Conservation (phyloP, 2,797 vertebrate genomes). For the Sternarchorhynchus goeldii region DNA sequence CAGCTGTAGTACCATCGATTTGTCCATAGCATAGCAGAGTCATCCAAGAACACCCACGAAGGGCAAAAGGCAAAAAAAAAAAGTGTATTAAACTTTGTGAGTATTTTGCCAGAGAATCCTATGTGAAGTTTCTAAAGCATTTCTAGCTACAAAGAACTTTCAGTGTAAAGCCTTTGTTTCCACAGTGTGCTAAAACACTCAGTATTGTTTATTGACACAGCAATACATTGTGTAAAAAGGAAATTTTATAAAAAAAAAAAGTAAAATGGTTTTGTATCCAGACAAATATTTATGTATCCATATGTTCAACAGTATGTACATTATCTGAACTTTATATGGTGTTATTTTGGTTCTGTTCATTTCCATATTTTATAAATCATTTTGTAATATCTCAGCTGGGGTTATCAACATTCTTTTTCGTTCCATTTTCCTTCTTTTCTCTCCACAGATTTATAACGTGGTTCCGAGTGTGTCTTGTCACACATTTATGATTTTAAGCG, state of each 20-base stretch:
- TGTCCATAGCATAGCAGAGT: slow-evolving; percentile 49
- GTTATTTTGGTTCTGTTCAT: slow-evolving; percentile 51
- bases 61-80: slow-evolving; percentile 54
- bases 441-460: slow-evolving; percentile 38
- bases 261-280: slow-evolving; percentile 63
- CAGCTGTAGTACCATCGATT: slow-evolving; percentile 65
- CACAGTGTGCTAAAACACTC: slow-evolving; percentile 61
- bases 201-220: slow-evolving; percentile 79
- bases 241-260: slow-evolving; percentile 55
- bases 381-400: slow-evolving; percentile 57
- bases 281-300: slow-evolving; percentile 67
- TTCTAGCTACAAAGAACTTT: slow-evolving; percentile 37
- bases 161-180: slow-evolving; percentile 31
- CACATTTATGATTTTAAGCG: slow-evolving; percentile 54
- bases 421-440: slow-evolving; percentile 46
- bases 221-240: slow-evolving; percentile 74
- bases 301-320: slow-evolving; percentile 45
- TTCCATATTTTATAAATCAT: slow-evolving; percentile 46
- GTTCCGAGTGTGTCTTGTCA: slow-evolving; percentile 50
- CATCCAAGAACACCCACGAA: slow-evolving; percentile 57
- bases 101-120: slow-evolving; percentile 35
- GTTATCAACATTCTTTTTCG: slow-evolving; percentile 60
- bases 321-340: slow-evolving; percentile 54
- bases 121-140: slow-evolving; percentile 39
- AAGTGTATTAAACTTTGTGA: slow-evolving; percentile 9